Evolutionary conservation across 2,888 invertebrate genomes (phyloP).

Genomic region (Clostera curtula): DNA sequence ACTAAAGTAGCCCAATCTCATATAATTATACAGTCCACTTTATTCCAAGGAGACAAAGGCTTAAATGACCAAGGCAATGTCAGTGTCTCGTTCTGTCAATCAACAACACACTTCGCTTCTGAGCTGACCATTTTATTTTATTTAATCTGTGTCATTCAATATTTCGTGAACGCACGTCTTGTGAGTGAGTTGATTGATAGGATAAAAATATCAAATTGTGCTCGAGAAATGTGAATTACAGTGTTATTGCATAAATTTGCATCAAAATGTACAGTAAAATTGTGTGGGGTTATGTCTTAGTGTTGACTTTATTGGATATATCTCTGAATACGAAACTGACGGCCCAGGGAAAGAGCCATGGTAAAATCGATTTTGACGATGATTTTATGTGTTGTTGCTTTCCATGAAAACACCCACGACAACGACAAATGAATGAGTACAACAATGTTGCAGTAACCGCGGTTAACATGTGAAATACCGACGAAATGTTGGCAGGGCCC

Average conservation of each 20-base stretch:
- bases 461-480: slow-evolving; percentile 18
- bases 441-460: slow-evolving; percentile 3
- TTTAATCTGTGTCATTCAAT: slow-evolving; percentile 21
- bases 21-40: too few relatives aligned
- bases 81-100: slow-evolving; percentile 5
- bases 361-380: slow-evolving; percentile 71
- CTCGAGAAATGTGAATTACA: slow-evolving; percentile 57
- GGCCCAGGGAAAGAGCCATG: slow-evolving; percentile 83
- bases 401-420: slow-evolving; percentile 1
- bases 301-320: slow-evolving; percentile 79
- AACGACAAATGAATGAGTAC: neutral
- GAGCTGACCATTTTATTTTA: slow-evolving; percentile 4
- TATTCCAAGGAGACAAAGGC: too few relatives aligned
- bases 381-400: slow-evolving; percentile 8
- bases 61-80: too few relatives aligned
- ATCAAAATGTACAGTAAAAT: slow-evolving; percentile 71
- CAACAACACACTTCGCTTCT: slow-evolving; percentile 1
- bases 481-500: slow-evolving; percentile 31
- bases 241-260: slow-evolving; percentile 33
- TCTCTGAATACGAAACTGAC: slow-evolving; percentile 80
- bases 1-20: too few relatives aligned
- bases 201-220: slow-evolving; percentile 36
- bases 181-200: slow-evolving; percentile 28
- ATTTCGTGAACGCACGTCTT: slow-evolving; percentile 38
- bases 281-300: slow-evolving; percentile 79